Percentiles rank a stretch among this genome's conserved stretches.
These are phyloP conservation scores for Cervus canadensis DNA, from an alignment of 2,113 vertebrate species.

Conservation along the genomic window DNA sequence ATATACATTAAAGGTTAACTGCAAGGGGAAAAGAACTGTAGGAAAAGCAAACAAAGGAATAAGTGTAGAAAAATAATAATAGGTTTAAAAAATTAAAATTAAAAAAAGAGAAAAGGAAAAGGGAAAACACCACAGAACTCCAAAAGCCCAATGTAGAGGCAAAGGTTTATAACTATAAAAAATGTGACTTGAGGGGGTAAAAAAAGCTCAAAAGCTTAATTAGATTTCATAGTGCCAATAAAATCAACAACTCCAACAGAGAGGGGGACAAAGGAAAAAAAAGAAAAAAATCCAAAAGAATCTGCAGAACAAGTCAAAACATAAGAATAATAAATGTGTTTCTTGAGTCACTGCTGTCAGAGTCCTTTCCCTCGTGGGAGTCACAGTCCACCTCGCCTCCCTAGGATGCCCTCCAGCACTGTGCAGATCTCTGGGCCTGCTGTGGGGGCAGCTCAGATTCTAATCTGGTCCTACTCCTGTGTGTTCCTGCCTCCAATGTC, in stretches of 20 bases:
- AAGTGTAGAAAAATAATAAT: neutral
- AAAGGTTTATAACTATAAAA: neutral
- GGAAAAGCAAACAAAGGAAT: too few species aligned
- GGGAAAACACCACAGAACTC: accelerated
- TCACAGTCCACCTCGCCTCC: neutral
- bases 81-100: neutral
- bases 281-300: neutral
- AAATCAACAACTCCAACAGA: neutral
- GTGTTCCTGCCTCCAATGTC: neutral
- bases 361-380: neutral
- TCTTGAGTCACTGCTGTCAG: neutral
- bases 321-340: neutral
- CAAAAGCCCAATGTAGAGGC: neutral
- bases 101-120: neutral
- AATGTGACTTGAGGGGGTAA: neutral
- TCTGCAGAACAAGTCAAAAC: neutral
- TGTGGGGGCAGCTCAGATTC: neutral
- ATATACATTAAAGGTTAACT: too few species aligned
- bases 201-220: neutral
- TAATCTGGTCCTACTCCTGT: neutral
- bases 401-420: neutral
- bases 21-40: too few species aligned
- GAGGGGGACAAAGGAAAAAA: neutral
- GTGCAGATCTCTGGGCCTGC: neutral
- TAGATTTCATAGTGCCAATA: neutral